phyloP scores from a whole-genome alignment of 2,113 vertebrate genomes.

The Ceyx margarethae region DNA sequence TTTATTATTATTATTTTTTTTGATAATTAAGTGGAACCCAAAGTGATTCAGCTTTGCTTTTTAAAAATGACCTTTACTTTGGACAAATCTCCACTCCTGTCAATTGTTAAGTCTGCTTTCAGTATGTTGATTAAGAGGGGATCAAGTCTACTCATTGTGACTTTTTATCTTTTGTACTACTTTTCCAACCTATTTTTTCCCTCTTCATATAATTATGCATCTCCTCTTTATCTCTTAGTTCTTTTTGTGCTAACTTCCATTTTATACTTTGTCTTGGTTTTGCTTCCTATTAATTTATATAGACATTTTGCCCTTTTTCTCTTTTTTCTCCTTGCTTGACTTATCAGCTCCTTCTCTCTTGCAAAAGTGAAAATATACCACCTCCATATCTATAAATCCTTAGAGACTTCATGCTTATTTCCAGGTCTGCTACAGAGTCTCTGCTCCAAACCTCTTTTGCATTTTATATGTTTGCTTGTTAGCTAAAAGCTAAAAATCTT shows the following conservation, averaged over 20 bases:
- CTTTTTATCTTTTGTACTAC: background rate
- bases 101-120: background rate
- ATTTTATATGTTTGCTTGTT: background rate
- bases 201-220: background rate
- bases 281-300: background rate
- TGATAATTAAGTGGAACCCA: background rate
- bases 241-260: background rate
- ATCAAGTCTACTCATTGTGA: background rate
- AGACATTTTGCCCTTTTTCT: background rate
- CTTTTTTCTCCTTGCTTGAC: background rate
- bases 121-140: background rate
- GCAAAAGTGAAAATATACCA: background rate
- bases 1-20: background rate
- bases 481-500: background rate
- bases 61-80: conserved; percentile 12
- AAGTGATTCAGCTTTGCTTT: background rate
- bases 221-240: background rate
- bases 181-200: background rate
- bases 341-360: background rate
- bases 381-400: background rate
- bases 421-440: background rate
- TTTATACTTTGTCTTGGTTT: background rate
- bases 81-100: background rate
- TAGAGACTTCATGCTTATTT: background rate
- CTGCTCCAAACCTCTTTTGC: background rate